Evolutionary conservation across 64 coral and sea anemone genomes (phyloP), one percentile per base, ranked within the genome.

Genomic region (Actinia tenebrosa): DNA sequence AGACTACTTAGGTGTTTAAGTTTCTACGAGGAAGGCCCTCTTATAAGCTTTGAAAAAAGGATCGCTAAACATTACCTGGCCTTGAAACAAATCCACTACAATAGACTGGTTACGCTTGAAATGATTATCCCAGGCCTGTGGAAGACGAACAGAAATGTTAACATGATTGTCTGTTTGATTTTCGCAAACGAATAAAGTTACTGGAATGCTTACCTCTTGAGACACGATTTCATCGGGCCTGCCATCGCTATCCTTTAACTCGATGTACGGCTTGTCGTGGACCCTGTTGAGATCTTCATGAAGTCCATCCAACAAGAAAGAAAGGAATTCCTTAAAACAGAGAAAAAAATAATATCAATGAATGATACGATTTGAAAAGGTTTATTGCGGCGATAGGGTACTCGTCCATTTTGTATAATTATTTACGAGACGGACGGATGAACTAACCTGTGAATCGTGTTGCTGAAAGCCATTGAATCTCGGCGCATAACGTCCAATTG

Each of bases 401-500:
- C 2, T 44, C 10, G 14, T 53, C 56, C 83, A 37, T 37, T 37
- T 37, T 37, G 30, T 37, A 37, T 37, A 37, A 37, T 37, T 37
- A 37, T 37, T 37, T 37, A 37, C 30, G 30, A 37, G 30, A 37
- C 1, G 7, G 17, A 30, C 1, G 11, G 2, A 75, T 1, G 0
- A 15, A 42, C 72, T 78, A 80, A 99, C 97, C 80, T 99, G 97
- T 19, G 97, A 95, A 55, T 99, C 97, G 66, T 99, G 97, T 53
- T 99, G 97, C 50, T 99, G 97, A 88, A 99, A 99, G 61, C 97
- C 97, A 92, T 99, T 99, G 85, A 99, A 99, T 46, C 97, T 93
- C 42, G 97, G 97, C 2, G 97, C 97, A 93, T 99, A 99, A 42
- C 97, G 89, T 17, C 97, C 97, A 84, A 99, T 99, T 37, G 97